phyloP scores from a whole-genome alignment of 23 tunicate species.

The Ciona savignyi region DNA sequence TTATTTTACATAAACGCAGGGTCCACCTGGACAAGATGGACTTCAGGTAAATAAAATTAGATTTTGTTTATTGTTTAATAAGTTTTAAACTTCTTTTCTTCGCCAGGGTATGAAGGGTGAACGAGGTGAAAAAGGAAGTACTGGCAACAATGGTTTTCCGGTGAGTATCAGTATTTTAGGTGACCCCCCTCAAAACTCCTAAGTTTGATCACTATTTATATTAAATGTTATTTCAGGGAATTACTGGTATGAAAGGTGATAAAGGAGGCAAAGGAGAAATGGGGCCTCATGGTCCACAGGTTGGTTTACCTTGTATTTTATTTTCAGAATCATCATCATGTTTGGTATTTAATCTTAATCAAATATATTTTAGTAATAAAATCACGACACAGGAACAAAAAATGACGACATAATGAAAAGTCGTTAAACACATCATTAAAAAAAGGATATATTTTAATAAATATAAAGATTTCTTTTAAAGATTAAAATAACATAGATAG shows the following conservation, averaged over 20 bases:
- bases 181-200: not conserved
- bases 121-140: constrained; percentile 53
- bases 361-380: no score
- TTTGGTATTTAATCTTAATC: not conserved
- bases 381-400: no score
- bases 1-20: no score
- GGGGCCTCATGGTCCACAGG: constrained; percentile 80
- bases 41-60: not conserved
- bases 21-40: constrained; percentile 27
- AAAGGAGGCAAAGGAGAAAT: constrained; percentile 63
- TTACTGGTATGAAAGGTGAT: constrained; percentile 52
- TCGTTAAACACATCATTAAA: no score
- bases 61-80: not conserved
- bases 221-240: constrained; percentile 29
- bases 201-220: not conserved
- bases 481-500: no score
- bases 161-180: constrained; percentile 8
- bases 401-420: no score
- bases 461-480: no score
- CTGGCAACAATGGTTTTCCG: constrained; percentile 23
- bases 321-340: not conserved
- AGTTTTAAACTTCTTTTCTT: constrained; percentile 1
- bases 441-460: no score
- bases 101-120: constrained; percentile 48
- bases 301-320: not conserved